phyloP scores from a whole-genome alignment of 2,113 vertebrate species.

The Macrotus californicus region DNA sequence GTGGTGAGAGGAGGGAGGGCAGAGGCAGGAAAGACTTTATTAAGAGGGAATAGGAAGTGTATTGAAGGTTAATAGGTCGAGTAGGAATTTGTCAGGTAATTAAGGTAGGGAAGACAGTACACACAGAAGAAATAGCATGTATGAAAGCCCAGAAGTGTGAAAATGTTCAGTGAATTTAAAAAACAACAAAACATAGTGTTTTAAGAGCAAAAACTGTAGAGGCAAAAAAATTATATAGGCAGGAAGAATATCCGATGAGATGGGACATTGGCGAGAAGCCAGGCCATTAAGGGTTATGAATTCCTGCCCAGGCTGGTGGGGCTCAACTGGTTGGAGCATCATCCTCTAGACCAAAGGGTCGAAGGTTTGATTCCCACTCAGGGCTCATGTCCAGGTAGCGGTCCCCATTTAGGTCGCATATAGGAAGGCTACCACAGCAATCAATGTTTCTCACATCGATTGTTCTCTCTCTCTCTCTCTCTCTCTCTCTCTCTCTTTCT shows the following conservation, averaged over 20 bases:
- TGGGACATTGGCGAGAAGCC: neutral
- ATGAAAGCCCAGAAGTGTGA: neutral
- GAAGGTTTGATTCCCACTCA: no score
- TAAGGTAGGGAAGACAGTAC: neutral
- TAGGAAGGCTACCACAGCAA: no score
- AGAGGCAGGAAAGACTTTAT: neutral
- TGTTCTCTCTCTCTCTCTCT: no score
- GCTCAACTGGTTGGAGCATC: no score
- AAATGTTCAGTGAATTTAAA: neutral
- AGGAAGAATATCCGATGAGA: neutral
- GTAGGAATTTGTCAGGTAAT: neutral
- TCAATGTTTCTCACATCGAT: no score
- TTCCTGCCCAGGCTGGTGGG: neutral
- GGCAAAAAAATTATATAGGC: neutral
- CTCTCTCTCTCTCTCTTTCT: no score
- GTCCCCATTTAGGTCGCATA: no score
- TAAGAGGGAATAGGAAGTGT: neutral
- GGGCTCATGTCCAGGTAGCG: no score
- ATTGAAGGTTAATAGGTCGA: neutral
- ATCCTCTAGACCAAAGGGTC: no score
- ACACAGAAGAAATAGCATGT: neutral
- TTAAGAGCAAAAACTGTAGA: neutral
- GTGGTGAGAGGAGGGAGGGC: fast-evolving
- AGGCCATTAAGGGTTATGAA: neutral
- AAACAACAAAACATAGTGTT: neutral